These are phyloP conservation scores for Micronycteris hirsuta DNA, from an alignment of 2,113 vertebrate genomes.

Conservation along the genomic window DNA sequence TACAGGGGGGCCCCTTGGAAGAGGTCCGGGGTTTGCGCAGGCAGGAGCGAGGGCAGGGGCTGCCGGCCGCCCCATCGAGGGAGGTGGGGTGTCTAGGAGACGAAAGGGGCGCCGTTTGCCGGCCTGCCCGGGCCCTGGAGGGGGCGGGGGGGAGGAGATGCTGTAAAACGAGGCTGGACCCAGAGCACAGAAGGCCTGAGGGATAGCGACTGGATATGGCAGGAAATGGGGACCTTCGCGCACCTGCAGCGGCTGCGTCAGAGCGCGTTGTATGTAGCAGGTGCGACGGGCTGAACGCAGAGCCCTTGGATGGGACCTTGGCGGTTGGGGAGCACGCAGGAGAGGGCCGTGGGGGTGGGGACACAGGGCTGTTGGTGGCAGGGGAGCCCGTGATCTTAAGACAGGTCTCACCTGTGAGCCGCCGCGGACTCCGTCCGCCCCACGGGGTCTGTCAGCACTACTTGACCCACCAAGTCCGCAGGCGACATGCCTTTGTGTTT, in stretches of 20 bases:
- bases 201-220: background rate
- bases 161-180: background rate
- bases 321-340: background rate
- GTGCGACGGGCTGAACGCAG: background rate
- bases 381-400: background rate
- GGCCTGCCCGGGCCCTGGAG: background rate
- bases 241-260: background rate
- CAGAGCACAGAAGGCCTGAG: background rate
- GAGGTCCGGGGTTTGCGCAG: background rate
- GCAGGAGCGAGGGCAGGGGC: background rate
- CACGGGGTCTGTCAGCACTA: no score
- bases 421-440: background rate
- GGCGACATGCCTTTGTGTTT: background rate
- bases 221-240: background rate
- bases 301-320: background rate
- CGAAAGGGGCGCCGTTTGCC: background rate
- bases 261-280: background rate
- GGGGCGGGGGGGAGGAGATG: background rate
- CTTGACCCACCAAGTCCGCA: background rate
- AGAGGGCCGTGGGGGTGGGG: background rate
- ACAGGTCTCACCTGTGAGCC: background rate
- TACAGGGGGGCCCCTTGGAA: background rate
- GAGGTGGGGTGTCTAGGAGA: fast-evolving
- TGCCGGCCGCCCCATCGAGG: background rate
- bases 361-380: background rate